Conservation (phyloP, 2,113 vertebrate species). For the Hydropotes inermis region DNA sequence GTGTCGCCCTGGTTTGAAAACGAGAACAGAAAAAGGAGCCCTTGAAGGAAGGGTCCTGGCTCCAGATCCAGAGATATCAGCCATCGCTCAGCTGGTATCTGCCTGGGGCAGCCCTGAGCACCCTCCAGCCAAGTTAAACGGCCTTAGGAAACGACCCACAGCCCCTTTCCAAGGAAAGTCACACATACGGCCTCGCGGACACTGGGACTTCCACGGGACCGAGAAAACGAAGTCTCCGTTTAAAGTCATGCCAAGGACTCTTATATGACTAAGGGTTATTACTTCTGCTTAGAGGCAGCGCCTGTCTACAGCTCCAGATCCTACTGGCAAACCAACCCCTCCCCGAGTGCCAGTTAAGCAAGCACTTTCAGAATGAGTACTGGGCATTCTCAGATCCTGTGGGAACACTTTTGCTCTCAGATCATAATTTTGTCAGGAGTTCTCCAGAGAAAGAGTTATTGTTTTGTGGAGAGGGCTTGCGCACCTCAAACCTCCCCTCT, state of each 20-base stretch:
- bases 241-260: not conserved
- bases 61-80: not conserved
- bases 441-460: not conserved
- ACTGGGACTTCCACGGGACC: not conserved
- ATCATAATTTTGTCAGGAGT: not conserved
- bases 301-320: not conserved
- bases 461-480: not conserved
- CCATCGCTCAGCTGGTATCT: not conserved
- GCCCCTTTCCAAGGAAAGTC: not conserved
- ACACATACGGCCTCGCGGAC: not conserved
- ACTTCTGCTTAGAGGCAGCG: not conserved
- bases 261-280: not conserved
- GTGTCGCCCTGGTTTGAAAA: not conserved
- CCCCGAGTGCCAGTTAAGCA: not conserved
- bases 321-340: not conserved
- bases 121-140: not conserved
- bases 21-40: not conserved
- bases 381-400: not conserved
- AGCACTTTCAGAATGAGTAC: not conserved
- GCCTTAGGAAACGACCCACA: not conserved
- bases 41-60: not conserved
- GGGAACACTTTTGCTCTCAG: not conserved
- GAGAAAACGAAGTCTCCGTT: constrained; percentile 23
- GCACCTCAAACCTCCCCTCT: not conserved
- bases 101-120: accelerated